phyloP scores from a whole-genome alignment of 2,113 vertebrate species.

The Todiramphus saurophagus region DNA sequence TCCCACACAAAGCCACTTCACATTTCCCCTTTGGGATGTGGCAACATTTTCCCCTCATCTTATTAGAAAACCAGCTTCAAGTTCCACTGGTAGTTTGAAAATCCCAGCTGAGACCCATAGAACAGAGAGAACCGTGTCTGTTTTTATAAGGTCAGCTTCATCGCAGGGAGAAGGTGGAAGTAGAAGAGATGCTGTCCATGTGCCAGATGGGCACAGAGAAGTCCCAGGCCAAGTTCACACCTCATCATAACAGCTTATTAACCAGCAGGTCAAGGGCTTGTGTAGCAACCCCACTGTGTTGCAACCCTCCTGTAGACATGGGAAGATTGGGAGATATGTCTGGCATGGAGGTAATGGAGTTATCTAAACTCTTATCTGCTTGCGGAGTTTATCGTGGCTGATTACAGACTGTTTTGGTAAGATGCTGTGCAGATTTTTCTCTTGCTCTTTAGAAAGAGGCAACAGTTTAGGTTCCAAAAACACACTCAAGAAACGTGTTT shows the following conservation, averaged over 20 bases:
- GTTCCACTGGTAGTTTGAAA: background rate
- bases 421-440: background rate
- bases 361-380: background rate
- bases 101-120: background rate
- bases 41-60: background rate
- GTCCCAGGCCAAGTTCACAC: background rate
- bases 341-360: accelerated
- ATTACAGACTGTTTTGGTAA: background rate
- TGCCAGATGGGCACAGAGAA: background rate
- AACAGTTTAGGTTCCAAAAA: background rate
- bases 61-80: background rate
- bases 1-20: background rate
- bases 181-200: background rate
- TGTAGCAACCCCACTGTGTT: background rate
- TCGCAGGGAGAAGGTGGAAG: background rate
- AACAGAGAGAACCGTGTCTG: background rate
- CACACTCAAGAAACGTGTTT: background rate
- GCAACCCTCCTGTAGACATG: background rate
- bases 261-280: background rate
- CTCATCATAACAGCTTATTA: conserved; percentile 17
- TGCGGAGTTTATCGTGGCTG: background rate
- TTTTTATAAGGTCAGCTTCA: background rate
- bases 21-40: background rate
- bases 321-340: background rate
- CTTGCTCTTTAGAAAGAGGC: background rate